These are phyloP conservation scores for Lamprotornis superbus DNA, from an alignment of 2,113 vertebrate genomes.

Conservation along the genomic window DNA sequence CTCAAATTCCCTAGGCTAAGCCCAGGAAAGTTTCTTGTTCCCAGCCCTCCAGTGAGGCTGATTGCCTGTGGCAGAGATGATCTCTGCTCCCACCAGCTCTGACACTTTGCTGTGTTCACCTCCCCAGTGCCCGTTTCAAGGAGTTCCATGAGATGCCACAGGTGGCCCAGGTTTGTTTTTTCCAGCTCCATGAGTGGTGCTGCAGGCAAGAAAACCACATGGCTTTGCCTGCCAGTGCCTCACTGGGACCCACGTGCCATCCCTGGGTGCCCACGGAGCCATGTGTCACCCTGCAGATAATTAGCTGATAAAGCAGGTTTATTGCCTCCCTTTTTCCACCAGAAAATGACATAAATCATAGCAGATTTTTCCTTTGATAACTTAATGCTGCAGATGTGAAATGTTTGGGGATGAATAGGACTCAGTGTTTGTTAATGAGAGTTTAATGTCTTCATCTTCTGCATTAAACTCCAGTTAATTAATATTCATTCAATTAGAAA, in stretches of 20 bases:
- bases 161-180: background rate
- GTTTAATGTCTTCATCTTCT: conserved; percentile 72
- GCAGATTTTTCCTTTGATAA: conserved; percentile 9
- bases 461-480: conserved; percentile 60
- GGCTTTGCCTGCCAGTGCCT: background rate
- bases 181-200: background rate
- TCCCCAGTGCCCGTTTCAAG: accelerated
- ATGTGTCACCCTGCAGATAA: background rate
- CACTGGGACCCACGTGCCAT: background rate
- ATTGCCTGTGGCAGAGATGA: background rate
- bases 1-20: background rate
- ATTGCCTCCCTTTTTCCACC: background rate
- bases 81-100: background rate
- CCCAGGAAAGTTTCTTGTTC: background rate
- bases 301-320: conserved; percentile 31
- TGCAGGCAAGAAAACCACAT: background rate
- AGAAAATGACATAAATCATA: background rate
- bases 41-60: background rate
- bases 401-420: conserved; percentile 35
- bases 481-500: conserved; percentile 75
- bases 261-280: background rate
- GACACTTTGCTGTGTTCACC: accelerated
- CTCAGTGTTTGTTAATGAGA: conserved; percentile 59
- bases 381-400: conserved; percentile 42
- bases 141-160: background rate